A percentile compares a stretch with the other conserved stretches of the same genome.
Evolutionary conservation across 2,797 vertebrate species (phyloP).

Genomic region (Phoxinus dragarum): DNA sequence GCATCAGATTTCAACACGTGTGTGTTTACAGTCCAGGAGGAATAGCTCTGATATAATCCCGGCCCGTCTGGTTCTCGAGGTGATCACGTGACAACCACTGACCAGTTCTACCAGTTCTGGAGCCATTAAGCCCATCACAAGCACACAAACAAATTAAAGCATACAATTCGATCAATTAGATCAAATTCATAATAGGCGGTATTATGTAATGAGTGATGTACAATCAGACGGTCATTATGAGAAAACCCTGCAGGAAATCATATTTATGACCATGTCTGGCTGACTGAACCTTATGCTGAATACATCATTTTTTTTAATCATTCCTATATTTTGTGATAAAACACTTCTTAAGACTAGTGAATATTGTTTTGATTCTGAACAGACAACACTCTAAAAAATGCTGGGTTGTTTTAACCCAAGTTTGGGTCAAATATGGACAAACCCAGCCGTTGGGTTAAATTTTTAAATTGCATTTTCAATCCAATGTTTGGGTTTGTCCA

Average conservation of each 20-base stretch:
- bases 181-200: too few species aligned
- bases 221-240: not conserved
- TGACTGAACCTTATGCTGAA: not conserved
- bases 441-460: too few species aligned
- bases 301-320: not conserved
- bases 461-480: too few species aligned
- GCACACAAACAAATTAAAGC: not conserved
- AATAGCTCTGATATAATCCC: not conserved
- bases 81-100: not conserved
- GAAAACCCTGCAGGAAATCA: not conserved
- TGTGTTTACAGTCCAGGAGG: not conserved
- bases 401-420: too few species aligned
- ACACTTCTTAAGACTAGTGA: not conserved
- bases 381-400: too few species aligned
- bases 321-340: not conserved
- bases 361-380: too few species aligned
- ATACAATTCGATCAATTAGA: not conserved
- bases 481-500: too few species aligned
- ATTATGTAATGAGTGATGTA: not conserved
- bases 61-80: not conserved
- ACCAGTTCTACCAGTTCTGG: slow-evolving; percentile 7
- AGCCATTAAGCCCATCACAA: not conserved
- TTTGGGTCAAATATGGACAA: too few species aligned
- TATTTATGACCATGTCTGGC: not conserved
- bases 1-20: not conserved